Conservation (phyloP, 2,797 vertebrate genomes). For the Capromys pilorides region DNA sequence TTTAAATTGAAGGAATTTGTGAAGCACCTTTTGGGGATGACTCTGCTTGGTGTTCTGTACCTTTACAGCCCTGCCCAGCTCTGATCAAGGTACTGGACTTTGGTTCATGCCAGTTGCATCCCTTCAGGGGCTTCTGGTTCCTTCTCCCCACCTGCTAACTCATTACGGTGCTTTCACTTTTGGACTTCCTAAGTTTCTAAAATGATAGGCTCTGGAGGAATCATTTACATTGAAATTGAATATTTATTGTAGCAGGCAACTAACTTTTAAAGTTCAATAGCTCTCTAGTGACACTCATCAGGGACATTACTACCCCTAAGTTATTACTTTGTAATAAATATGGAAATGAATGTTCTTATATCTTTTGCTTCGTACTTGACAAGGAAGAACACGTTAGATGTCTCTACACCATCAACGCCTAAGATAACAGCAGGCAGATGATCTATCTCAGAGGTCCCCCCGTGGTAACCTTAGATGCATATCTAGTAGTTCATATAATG, state of each 20-base stretch:
- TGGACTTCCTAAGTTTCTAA: conserved; percentile 70
- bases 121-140: not conserved
- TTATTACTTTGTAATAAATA: conserved; percentile 79
- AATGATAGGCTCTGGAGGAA: conserved; percentile 57
- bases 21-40: not conserved
- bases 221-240: conserved; percentile 76
- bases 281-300: conserved; percentile 62
- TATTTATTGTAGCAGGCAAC: conserved; percentile 73
- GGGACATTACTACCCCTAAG: conserved; percentile 75
- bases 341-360: conserved; percentile 76
- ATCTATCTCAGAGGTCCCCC: conserved; percentile 67
- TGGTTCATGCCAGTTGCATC: not conserved
- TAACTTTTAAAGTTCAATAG: conserved; percentile 76
- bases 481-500: conserved; percentile 28
- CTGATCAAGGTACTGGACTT: not conserved
- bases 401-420: conserved; percentile 58
- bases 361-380: conserved; percentile 74
- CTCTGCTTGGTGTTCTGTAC: not conserved
- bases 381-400: conserved; percentile 76
- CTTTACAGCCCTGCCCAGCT: not conserved
- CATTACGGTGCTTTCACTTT: conserved; percentile 51
- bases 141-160: not conserved
- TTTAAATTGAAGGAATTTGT: not conserved
- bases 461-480: not conserved
- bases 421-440: conserved; percentile 70